Base-by-base conservation (phyloP, 2,888 invertebrate species). In the Orthosia incerta region DNA sequence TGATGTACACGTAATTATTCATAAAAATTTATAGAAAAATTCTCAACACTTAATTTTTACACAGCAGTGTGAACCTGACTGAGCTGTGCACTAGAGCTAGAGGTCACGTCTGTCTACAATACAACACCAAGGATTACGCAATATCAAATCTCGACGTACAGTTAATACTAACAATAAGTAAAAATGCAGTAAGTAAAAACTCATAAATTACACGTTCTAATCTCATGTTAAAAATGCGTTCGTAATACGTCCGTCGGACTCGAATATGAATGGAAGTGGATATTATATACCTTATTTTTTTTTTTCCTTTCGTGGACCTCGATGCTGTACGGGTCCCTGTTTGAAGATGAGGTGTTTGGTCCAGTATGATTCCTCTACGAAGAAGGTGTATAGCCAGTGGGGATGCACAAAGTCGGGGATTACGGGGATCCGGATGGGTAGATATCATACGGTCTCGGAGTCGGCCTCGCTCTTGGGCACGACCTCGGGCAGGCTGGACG, bases 391-490 rank as follows among this genome's bases (percentile, higher is more conserved):
- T 62, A 93, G 81, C 20, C 82, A 73, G 50, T 80, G 74, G n/a
- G 93, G 92, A 83, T 90, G 86, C 67, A 86, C 86, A 74, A 78
- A 67, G 74, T 86, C 86, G 72, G 76, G 61, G 55, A 53, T 31
- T n/a, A 39, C 2, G 12, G 81, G 12, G 2, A 23, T 31, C 72
- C 82, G 18, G 31, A 13, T 16, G 18, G 46, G 60, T 39, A 31
- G 50, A 57, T 87, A 94, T 94, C 94, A 94, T 90, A 88, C 90
- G 51, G 91, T 80, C 78, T 93, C 93, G 0, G 87, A 72, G 46
- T 90, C 91, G 0, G 90, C 83, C 53, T 92, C 93, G n/a, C 85
- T 76, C 74, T 90, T 89, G 18, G 91, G 88, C 4, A 86, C 80
- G 57, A 84, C 80, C 63, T 92, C 92, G 18, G 65, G 56, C 45